phyloP scores from a whole-genome alignment of 35 echinoderm and acorn worm species.

The Lytechinus variegatus region DNA sequence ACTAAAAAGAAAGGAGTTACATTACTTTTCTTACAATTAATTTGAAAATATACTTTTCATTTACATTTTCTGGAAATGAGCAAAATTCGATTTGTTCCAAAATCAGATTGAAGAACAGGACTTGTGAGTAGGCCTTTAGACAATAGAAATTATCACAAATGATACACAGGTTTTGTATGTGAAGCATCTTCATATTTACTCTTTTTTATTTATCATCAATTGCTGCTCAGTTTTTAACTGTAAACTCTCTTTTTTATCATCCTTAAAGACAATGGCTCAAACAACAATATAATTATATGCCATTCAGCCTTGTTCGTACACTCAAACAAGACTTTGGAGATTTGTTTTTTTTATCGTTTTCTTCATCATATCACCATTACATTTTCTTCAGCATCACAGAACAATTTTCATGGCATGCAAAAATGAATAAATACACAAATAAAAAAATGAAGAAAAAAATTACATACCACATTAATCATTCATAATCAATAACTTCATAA shows the following conservation, averaged over 20 bases:
- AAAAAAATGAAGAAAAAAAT: slow-evolving; percentile 28
- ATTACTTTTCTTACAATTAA: too few relatives aligned
- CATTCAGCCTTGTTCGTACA: slow-evolving; percentile 32
- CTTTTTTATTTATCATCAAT: slow-evolving; percentile 41
- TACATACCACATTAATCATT: slow-evolving; percentile 32
- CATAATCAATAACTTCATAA: slow-evolving; percentile 21
- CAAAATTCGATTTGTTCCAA: too few relatives aligned
- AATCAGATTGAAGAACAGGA: background rate
- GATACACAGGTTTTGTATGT: background rate
- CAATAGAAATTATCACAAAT: background rate
- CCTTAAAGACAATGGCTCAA: slow-evolving; percentile 27
- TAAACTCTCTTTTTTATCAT: slow-evolving; percentile 20
- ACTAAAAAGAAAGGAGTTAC: too few relatives aligned
- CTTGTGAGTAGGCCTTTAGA: background rate
- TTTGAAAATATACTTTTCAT: too few relatives aligned
- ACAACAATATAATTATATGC: slow-evolving; percentile 48
- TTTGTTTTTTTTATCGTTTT: background rate
- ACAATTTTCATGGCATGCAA: slow-evolving; percentile 45
- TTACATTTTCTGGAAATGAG: too few relatives aligned
- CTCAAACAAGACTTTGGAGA: slow-evolving; percentile 35
- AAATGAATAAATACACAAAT: slow-evolving; percentile 47
- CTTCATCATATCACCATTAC: background rate
- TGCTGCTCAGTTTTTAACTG: slow-evolving; percentile 41
- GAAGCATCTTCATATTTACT: slow-evolving; percentile 48
- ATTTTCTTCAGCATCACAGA: slow-evolving; percentile 35